Base-by-base conservation (phyloP, 2,797 vertebrate species). In the Anguilla pacifica region DNA sequence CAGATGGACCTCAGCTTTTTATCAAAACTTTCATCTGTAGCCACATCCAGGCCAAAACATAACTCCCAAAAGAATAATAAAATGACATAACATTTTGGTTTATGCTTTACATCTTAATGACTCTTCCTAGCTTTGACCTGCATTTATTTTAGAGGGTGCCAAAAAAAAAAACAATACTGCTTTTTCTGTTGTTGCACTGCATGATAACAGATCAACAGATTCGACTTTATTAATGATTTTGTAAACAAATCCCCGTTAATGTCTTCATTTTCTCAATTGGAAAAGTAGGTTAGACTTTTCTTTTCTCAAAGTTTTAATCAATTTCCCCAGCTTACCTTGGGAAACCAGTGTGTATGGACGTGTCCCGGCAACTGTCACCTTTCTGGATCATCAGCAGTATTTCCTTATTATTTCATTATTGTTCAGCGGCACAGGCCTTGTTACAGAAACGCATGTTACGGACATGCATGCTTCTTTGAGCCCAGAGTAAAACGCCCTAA, bases 21-120 rank as follows among this genome's bases (percentile, higher is more conserved):
- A 90, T 97, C 95, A 96, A 83, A 28, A 92, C 87, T 93, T 95
- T 94, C 95, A 96, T 96, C 94, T 93, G 93, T 94, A 94, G 92
- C 93, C 93, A 81, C 96, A 95, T 97, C 96, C 96, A 96, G 93
- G 87, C 93, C 95, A 93, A 91, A 94, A 90, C 57, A 59, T 19
- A 92, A 96, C 92, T 94, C 95, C 95, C 94, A 53, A n/a, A 85
- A 64, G 84, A 85, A 85, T 25, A 85, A 85, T 39, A 1, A 64
- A 19, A 85, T 43, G 55, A 46, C 10, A 61, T 43, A 67, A 39
- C 35, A 67, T n/a, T 15, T 17, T 84, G 55, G 28, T 31, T 6
- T 35, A 61, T n/a, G 28, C 64, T n/a, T 28, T 70, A 28, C 25
- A 55, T n/a, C 35, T 57, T 83, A 59, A 57, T 31, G 28, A 19